These are phyloP conservation scores for Phalacrocorax pelagicus DNA, from an alignment of 2,113 vertebrate genomes.

Conservation along the genomic window DNA sequence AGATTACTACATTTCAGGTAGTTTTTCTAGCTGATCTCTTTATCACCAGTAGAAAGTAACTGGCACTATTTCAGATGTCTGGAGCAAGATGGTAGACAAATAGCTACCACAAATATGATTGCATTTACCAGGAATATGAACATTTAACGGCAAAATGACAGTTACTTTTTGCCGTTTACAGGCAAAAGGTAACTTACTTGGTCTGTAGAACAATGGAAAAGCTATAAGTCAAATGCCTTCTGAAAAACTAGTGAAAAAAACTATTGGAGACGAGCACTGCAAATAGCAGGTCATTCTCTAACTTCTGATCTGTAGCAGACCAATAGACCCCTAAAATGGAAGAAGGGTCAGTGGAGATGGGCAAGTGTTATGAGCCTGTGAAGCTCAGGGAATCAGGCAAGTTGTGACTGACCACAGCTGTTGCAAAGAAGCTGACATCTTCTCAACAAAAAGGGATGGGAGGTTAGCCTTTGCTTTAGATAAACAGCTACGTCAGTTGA, in stretches of 20 bases:
- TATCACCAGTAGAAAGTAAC: background rate
- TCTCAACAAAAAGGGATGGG: background rate
- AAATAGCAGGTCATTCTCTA: background rate
- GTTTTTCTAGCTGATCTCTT: background rate
- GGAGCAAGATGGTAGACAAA: background rate
- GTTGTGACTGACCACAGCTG: background rate
- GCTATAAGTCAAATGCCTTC: background rate
- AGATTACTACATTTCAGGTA: background rate
- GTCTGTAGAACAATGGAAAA: background rate
- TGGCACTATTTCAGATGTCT: background rate
- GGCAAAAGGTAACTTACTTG: background rate
- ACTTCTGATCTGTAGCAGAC: background rate
- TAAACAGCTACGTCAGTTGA: background rate
- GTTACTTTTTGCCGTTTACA: background rate
- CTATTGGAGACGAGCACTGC: background rate
- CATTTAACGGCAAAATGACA: background rate
- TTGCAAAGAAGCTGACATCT: background rate
- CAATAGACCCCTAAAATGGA: background rate
- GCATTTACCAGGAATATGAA: background rate
- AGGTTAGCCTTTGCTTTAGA: background rate
- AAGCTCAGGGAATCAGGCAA: background rate
- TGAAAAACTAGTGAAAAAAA: background rate
- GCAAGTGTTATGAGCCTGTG: accelerated
- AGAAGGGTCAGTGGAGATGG: background rate
- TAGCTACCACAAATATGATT: background rate